These are phyloP conservation scores for Ctenicera cuprea DNA, from an alignment of 2,888 invertebrate species.

Conservation along the genomic window DNA sequence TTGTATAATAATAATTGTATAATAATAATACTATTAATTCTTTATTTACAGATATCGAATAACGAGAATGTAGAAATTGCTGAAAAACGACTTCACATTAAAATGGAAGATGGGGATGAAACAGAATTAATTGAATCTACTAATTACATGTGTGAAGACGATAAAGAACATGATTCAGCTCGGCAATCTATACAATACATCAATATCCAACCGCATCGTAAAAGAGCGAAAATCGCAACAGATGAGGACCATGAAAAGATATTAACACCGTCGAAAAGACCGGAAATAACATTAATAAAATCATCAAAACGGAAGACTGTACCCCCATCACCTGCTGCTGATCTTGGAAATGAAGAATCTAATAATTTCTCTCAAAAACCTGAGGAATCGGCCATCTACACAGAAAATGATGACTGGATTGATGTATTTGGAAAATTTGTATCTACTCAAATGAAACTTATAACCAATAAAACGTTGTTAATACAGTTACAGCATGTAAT, in stretches of 20 bases:
- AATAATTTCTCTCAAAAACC: not conserved
- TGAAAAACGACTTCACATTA: not conserved
- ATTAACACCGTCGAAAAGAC: not conserved
- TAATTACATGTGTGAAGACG: not conserved
- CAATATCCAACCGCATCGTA: not conserved
- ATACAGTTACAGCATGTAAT: conserved; percentile 48
- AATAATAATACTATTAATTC: no score
- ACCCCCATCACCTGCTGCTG: not conserved
- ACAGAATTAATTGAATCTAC: conserved; percentile 18
- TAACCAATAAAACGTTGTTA: conserved; percentile 44
- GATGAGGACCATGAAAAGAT: not conserved
- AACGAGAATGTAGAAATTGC: not conserved
- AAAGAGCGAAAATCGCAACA: not conserved
- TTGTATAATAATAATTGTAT: no score
- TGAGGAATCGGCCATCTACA: not conserved
- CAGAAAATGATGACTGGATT: conserved; percentile 33
- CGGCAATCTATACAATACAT: not conserved
- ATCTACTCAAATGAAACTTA: conserved; percentile 43
- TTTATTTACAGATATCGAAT: not conserved
- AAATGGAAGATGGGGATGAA: not conserved
- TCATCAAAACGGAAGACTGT: not conserved
- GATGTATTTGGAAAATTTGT: conserved; percentile 50
- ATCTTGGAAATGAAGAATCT: not conserved
- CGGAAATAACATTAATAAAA: not conserved
- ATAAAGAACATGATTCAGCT: not conserved